Evolutionary conservation across 2,113 vertebrate species (phyloP), one percentile per base, ranked within the genome.

Genomic region (Smithornis capensis): DNA sequence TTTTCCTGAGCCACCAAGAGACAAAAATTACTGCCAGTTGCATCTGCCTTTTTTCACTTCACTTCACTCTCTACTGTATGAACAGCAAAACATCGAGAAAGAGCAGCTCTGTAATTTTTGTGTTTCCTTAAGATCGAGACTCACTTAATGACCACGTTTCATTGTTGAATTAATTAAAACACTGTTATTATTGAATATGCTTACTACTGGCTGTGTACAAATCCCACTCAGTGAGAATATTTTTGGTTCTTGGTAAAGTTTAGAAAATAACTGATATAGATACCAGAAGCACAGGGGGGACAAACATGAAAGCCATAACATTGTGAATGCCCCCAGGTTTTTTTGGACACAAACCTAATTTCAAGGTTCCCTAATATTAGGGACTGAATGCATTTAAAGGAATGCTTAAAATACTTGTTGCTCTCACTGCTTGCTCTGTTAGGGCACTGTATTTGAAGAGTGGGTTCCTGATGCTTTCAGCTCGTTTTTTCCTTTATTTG

Each of bases 301-400:
- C 0, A 0, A 70, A n/a, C 1, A 2, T 4, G 7, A 63, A 65
- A 86, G 10, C 7, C 10, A 5, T 35, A 44, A 70, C 5, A 1
- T 2, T 59, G 8, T 11, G 22, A 59, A 21, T 28, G 23, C 7
- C 74, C 21, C 27, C 29, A 38, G 5, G 4, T 27, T 44, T 55
- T 86, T 80, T 53, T 52, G 14, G 10, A 14, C 27, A 37, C 10
- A 3, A 88, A 53, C 25, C 7, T 16, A 29, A 7, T 77, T 85
- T 62, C 74, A 62, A 6, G 9, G 50, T 45, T 55, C n/a, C n/a
- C n/a, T n/a, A n/a, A 14, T 71, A 53, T 40, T 47, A 31, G 17
- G 18, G 11, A 23, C 63, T 42, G 14, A 71, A 44, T 47, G 5
- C 45, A 16, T 28, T 87, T 42, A 59, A 47, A 47, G 8, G 19